Evolutionary conservation across 2,888 invertebrate genomes (phyloP), one percentile per base, ranked within the genome.

Genomic region (Aphodius sticticus): DNA sequence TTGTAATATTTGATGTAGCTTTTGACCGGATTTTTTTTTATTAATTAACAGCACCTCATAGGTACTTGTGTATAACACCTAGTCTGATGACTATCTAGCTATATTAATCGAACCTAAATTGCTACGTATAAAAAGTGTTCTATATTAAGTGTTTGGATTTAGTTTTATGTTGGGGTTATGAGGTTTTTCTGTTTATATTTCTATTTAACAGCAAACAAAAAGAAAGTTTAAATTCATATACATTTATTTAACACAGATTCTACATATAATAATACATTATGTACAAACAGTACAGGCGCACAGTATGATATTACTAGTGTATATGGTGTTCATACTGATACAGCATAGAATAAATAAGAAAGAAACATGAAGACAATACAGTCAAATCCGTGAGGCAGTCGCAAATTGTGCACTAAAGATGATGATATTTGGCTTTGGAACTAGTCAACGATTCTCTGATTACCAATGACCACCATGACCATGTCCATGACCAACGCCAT

Each of bases 401-500:
- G 53, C 53, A 53, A 53, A 53, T 9, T 26, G 12, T 53, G 53
- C 1, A 12, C 53, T 53, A 53, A 53, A 53, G 53, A 12, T 53
- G 53, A 12, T 53, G 53, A 53, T 53, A 53, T 53, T 53, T 53
- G 53, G 35, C 37, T 74, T 74, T 35, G 74, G 71, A 26, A 26
- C 37, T 74, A 26, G 38, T 69, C 76, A 69, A 38, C 14, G 14
- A 37, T 16, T 35, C 74, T 9, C n/a, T 36, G 37, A 74, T 74
- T 74, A 74, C 74, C 74, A 74, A 74, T 74, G 74, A 74, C 77
- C 82, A 53, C 69, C 76, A 53, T 69, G 16, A 38, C 81, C 82
- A 77, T 82, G 82, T 35, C 82, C 80, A 76, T 81, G 81, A 14
- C 81, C 80, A 71, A 82, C 78, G 81, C 85, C 86, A 83, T 85